Conservation (phyloP, 1,140 invertebrate genomes). For the Heliconius congener region DNA sequence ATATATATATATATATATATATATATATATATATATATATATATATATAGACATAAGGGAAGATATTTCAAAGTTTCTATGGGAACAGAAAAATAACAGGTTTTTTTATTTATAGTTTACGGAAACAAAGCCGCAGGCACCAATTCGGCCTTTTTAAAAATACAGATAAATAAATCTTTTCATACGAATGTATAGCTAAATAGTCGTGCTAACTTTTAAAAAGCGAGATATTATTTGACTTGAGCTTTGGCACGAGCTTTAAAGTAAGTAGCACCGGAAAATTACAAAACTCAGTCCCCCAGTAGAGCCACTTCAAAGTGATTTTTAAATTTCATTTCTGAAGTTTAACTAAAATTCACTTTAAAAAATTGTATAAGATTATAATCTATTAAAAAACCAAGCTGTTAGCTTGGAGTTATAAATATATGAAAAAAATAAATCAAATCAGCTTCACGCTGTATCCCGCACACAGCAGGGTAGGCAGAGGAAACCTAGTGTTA, state of each 20-base stretch:
- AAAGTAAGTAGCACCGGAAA: conserved; percentile 9
- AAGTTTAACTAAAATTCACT: background rate
- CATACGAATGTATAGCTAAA: background rate
- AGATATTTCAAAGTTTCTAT: too few species aligned
- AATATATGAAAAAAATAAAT: too few species aligned
- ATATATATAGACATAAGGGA: too few species aligned
- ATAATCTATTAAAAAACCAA: background rate
- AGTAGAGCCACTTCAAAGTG: background rate
- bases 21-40: too few species aligned
- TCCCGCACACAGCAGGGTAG: too few species aligned
- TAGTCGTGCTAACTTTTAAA: background rate
- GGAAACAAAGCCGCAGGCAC: too few species aligned
- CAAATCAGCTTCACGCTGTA: too few species aligned
- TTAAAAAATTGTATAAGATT: background rate
- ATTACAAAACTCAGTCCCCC: background rate
- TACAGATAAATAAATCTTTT: background rate
- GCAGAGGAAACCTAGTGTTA: too few species aligned
- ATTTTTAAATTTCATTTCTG: background rate
- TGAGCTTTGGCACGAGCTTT: conserved; percentile 8
- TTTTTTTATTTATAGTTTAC: too few species aligned
- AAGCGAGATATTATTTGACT: conserved; percentile 1
- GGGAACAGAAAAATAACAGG: too few species aligned
- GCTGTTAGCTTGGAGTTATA: background rate
- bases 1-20: too few species aligned
- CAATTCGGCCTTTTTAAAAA: background rate